These are phyloP conservation scores for Nothura maculosa DNA, from an alignment of 2,797 vertebrate genomes.

Conservation along the genomic window DNA sequence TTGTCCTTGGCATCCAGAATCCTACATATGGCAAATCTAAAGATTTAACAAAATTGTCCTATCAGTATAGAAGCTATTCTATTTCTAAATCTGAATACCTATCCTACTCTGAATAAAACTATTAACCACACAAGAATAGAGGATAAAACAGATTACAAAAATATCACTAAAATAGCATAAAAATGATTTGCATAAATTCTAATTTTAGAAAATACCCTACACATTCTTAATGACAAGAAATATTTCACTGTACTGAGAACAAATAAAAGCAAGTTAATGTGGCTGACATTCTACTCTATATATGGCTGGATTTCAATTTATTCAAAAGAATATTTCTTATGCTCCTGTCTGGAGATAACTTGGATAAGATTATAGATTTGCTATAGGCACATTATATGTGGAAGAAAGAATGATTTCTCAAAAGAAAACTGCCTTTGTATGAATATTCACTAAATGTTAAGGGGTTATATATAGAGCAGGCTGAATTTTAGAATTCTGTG, in stretches of 20 bases:
- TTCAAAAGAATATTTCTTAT: not conserved
- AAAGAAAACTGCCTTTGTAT: not conserved
- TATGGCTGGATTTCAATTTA: not conserved
- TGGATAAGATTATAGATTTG: not conserved
- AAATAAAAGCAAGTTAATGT: not conserved
- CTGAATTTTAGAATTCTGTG: not conserved
- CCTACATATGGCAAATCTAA: not conserved
- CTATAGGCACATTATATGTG: not conserved
- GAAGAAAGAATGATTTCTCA: not conserved
- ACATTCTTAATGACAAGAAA: not conserved
- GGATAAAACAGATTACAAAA: not conserved
- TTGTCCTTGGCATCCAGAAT: not conserved
- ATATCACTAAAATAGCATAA: not conserved
- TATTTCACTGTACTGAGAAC: not conserved
- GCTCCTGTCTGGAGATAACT: not conserved
- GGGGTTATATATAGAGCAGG: not conserved
- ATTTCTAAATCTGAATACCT: not conserved
- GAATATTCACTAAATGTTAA: not conserved
- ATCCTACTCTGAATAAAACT: not conserved
- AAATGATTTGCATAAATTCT: not conserved
- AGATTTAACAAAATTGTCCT: not conserved
- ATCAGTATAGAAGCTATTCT: not conserved
- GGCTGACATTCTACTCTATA: not conserved
- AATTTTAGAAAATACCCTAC: not conserved
- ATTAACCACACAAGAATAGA: rapidly evolving